Percentiles rank a stretch among this genome's conserved stretches.
phyloP scores from a whole-genome alignment of 2,797 vertebrate species.

The Sparidentex hasta region DNA sequence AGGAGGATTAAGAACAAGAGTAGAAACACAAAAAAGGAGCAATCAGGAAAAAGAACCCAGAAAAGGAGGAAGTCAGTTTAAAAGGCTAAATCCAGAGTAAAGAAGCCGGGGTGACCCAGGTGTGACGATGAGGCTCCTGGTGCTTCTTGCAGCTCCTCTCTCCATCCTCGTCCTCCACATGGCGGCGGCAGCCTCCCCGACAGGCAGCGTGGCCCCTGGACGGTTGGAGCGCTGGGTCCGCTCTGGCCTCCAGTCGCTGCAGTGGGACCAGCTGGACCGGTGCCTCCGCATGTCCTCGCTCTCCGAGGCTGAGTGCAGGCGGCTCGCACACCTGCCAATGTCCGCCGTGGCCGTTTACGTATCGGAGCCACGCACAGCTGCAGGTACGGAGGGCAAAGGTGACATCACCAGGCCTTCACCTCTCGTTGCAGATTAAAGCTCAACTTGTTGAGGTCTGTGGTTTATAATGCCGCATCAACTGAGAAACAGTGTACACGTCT shows the following conservation, averaged over 20 bases:
- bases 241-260: conserved; percentile 85
- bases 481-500: not conserved
- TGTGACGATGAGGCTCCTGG: conserved; percentile 56
- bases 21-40: not conserved
- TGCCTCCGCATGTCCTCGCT: conserved; percentile 81
- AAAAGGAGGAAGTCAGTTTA: not conserved
- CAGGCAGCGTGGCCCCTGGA: conserved; percentile 48
- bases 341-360: conserved; percentile 83
- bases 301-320: conserved; percentile 83
- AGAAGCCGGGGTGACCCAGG: not conserved
- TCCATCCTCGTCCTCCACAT: conserved; percentile 64
- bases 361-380: conserved; percentile 66
- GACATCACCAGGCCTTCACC: not conserved
- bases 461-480: too few relatives aligned
- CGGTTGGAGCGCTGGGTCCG: conserved; percentile 86
- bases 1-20: not conserved
- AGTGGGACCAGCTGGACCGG: conserved; percentile 83
- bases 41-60: not conserved
- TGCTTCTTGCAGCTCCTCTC: conserved; percentile 44
- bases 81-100: not conserved
- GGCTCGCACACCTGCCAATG: conserved; percentile 79
- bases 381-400: conserved; percentile 63
- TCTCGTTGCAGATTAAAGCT: not conserved
- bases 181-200: conserved; percentile 30
- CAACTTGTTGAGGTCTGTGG: not conserved